Percentiles rank a stretch among this genome's conserved stretches.
Conservation (phyloP, 2,888 invertebrate genomes). For the Papilio protenor region DNA sequence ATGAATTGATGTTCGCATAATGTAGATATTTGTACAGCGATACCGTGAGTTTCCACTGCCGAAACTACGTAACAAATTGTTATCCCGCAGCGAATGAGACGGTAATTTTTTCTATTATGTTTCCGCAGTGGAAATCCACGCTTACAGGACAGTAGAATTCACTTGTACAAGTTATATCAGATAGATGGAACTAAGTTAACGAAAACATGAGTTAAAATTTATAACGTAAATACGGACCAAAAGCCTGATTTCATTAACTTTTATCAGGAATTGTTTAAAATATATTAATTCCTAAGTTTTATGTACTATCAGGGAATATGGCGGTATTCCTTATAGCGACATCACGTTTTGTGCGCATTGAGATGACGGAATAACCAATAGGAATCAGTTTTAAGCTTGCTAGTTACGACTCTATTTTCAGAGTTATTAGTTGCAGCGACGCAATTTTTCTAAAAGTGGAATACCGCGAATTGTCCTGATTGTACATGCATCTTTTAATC, state of each 20-base stretch:
- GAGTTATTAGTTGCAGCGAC: too few relatives aligned
- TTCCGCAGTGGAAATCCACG: not conserved
- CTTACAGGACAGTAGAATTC: conserved; percentile 60
- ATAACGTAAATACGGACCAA: too few relatives aligned
- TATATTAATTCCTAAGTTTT: too few relatives aligned
- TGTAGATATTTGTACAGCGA: conserved; percentile 78
- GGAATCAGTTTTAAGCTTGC: too few relatives aligned
- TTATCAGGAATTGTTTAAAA: too few relatives aligned
- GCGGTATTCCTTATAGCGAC: too few relatives aligned
- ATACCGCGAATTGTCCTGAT: not conserved
- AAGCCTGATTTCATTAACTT: too few relatives aligned
- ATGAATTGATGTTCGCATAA: conserved; percentile 63
- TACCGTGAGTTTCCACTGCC: not conserved
- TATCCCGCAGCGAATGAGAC: not conserved
- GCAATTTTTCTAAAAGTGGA: not conserved
- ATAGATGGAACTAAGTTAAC: not conserved
- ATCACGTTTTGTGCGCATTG: too few relatives aligned
- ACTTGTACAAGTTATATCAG: conserved; percentile 56
- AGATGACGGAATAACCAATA: too few relatives aligned
- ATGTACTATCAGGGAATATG: too few relatives aligned
- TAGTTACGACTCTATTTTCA: too few relatives aligned
- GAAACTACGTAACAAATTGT: not conserved
- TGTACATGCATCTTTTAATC: not conserved
- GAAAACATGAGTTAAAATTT: too few relatives aligned
- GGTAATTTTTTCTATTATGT: not conserved